phyloP scores from a whole-genome alignment of 2,113 vertebrate species.

The Ophiodon elongatus region DNA sequence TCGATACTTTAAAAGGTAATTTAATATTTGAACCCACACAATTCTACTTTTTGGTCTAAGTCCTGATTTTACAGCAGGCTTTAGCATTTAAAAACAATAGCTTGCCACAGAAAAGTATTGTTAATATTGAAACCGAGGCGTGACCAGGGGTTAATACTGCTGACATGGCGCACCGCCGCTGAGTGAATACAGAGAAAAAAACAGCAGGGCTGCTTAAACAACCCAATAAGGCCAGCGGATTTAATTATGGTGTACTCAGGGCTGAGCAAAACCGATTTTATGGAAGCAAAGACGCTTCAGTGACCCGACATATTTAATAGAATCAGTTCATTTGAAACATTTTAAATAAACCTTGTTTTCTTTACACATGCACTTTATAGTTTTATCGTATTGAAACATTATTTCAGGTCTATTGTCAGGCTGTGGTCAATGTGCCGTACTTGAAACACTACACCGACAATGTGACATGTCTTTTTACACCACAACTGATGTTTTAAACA shows the following conservation, averaged over 20 bases:
- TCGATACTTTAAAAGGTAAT: not conserved
- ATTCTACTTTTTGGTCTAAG: not conserved
- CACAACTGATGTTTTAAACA: not conserved
- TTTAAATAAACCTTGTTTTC: not conserved
- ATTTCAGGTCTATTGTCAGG: not conserved
- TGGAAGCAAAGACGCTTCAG: not conserved
- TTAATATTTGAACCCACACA: constrained; percentile 5
- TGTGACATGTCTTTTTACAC: not conserved
- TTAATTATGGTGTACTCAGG: not conserved
- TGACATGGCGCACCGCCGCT: not conserved
- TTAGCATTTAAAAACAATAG: not conserved
- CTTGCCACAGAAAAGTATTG: not conserved
- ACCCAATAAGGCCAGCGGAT: not conserved
- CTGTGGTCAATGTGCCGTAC: not conserved
- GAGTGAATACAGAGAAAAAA: not conserved
- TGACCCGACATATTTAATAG: not conserved
- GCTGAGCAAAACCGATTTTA: constrained; percentile 2
- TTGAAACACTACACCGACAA: not conserved
- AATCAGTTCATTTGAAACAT: not conserved
- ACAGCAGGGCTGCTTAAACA: not conserved
- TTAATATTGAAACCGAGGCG: not conserved
- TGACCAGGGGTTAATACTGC: not conserved
- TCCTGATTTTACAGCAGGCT: not conserved
- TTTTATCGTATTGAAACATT: not conserved
- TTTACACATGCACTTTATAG: not conserved